These are phyloP conservation scores for Dolichopus griseipennis DNA, from an alignment of 2,888 invertebrate genomes.

Conservation along the genomic window DNA sequence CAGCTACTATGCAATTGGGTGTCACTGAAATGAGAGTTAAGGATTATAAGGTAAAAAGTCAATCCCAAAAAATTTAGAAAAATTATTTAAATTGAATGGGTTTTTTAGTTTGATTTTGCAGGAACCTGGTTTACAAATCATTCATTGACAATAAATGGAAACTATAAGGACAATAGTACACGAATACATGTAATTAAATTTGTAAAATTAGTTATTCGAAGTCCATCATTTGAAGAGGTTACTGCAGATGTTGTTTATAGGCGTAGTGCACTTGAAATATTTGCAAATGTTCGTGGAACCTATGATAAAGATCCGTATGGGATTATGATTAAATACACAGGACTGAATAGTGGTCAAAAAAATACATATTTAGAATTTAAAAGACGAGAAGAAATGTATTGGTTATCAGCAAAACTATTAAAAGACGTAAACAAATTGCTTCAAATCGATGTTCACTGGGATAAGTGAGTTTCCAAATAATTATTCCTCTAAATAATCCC, in stretches of 20 bases:
- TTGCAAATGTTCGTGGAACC: conserved; percentile 57
- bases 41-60: conserved; percentile 31
- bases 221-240: conserved; percentile 64
- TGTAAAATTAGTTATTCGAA: conserved; percentile 60
- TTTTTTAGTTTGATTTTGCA: conserved; percentile 56
- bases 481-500: background rate
- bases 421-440: conserved; percentile 57
- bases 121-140: conserved; percentile 74
- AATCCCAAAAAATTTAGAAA: background rate
- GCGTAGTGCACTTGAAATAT: conserved; percentile 58
- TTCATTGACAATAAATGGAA: conserved; percentile 54
- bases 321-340: conserved; percentile 54
- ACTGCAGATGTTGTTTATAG: conserved; percentile 57
- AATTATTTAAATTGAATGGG: too few relatives aligned
- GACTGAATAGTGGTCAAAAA: conserved; percentile 51
- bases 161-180: conserved; percentile 66
- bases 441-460: conserved; percentile 64
- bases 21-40: conserved; percentile 58
- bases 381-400: conserved; percentile 59
- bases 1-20: conserved; percentile 56
- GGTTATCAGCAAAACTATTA: conserved; percentile 55
- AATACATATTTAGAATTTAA: conserved; percentile 56
- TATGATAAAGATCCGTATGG: conserved; percentile 57
- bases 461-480: conserved; percentile 53
- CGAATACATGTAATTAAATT: conserved; percentile 56